A percentile compares a stretch with the other conserved stretches of the same genome.
Evolutionary conservation across 1,140 invertebrate genomes (phyloP).

Genomic region (Aporrectodea caliginosa): DNA sequence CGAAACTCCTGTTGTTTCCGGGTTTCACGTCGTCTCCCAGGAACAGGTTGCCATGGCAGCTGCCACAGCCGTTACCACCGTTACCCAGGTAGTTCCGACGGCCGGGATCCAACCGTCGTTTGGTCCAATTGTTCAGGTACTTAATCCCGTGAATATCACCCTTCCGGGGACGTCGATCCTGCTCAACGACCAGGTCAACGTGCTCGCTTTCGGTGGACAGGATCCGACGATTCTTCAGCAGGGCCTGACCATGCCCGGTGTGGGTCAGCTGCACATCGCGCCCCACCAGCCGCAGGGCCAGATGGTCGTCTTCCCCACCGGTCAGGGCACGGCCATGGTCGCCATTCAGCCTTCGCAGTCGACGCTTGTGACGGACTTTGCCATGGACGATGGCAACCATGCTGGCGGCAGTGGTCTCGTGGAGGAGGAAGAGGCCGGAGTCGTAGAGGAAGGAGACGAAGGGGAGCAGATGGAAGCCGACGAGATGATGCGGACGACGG

Average conservation of each 20-base stretch:
- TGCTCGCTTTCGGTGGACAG: background rate
- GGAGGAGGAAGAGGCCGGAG: background rate
- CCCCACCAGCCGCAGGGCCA: background rate
- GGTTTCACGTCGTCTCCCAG: background rate
- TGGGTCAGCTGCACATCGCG: background rate
- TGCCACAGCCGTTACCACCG: background rate
- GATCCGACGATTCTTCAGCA: background rate
- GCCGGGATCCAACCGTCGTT: background rate
- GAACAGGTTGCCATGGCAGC: background rate
- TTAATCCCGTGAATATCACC: background rate
- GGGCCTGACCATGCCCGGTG: background rate
- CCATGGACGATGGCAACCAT: background rate
- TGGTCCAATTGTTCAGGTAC: background rate
- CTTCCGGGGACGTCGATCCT: background rate
- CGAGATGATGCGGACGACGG: conserved; percentile 15
- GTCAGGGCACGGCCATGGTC: background rate
- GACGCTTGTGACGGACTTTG: background rate
- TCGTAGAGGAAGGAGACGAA: background rate
- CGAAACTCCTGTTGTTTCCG: background rate
- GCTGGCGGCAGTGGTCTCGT: background rate
- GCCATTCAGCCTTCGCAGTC: background rate
- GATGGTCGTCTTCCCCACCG: conserved; percentile 4
- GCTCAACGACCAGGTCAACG: background rate
- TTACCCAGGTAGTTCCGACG: background rate
- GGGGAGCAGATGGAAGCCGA: background rate